phyloP scores from a whole-genome alignment of 2,888 invertebrate genomes.

The Globia sparganii region DNA sequence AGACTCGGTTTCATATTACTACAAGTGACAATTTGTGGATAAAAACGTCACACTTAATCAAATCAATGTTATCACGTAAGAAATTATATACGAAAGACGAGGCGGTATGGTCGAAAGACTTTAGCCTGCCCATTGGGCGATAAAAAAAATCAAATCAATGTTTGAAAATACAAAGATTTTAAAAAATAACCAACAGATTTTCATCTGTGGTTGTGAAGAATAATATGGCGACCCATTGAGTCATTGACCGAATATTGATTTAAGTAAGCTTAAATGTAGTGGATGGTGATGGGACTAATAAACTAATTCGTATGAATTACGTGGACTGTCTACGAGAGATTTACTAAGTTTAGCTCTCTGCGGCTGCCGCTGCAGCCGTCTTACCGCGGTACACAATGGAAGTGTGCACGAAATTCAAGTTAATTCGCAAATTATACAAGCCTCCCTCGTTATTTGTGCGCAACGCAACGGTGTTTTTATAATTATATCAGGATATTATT shows the following conservation, averaged over 20 bases:
- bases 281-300: background rate
- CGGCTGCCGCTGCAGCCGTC: background rate
- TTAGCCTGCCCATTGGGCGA: too few relatives aligned
- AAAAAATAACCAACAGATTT: too few relatives aligned
- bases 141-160: too few relatives aligned
- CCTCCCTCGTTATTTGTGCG: background rate
- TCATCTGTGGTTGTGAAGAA: background rate
- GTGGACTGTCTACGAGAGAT: background rate
- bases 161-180: too few relatives aligned
- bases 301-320: background rate
- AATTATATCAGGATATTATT: background rate
- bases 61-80: too few relatives aligned
- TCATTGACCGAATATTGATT: too few relatives aligned
- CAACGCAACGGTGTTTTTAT: background rate
- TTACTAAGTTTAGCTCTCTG: background rate
- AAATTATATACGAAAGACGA: too few relatives aligned
- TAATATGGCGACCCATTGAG: too few relatives aligned
- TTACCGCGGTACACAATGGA: background rate
- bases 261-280: too few relatives aligned
- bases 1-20: background rate
- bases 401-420: background rate
- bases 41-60: too few relatives aligned
- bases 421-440: background rate
- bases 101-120: too few relatives aligned
- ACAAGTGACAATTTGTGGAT: background rate